Evolutionary conservation across 2,113 vertebrate genomes (phyloP).

Genomic region (Sapayoa aenigma): DNA sequence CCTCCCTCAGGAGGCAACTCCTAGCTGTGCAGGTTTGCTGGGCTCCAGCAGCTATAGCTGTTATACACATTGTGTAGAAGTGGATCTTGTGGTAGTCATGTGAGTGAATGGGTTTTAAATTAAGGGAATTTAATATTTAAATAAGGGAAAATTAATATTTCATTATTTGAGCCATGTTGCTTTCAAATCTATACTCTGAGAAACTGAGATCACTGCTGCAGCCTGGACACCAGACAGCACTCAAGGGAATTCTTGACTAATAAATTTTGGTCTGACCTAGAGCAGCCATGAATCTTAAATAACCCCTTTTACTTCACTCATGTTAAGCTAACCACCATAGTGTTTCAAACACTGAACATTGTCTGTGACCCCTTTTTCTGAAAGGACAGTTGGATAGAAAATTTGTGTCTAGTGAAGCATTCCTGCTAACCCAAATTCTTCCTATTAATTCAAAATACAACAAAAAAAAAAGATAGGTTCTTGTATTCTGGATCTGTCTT

Average conservation of each 20-base stretch:
- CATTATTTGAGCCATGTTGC: background rate
- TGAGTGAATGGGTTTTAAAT: background rate
- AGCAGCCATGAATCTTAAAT: slow-evolving; percentile 6
- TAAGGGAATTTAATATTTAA: background rate
- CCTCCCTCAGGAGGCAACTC: background rate
- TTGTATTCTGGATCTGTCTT: background rate
- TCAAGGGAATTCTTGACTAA: slow-evolving; percentile 12
- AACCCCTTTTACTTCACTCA: background rate
- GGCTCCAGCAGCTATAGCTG: background rate
- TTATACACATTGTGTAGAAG: background rate
- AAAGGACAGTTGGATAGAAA: background rate
- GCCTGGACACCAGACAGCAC: background rate
- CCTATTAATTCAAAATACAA: background rate
- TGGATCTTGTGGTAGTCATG: background rate
- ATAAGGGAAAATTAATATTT: background rate
- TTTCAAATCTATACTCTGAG: background rate
- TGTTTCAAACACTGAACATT: background rate
- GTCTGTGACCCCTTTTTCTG: background rate
- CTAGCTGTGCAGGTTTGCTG: background rate
- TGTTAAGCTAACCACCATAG: background rate
- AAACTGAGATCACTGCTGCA: slow-evolving; percentile 23
- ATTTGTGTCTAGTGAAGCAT: background rate
- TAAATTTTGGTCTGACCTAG: slow-evolving; percentile 20
- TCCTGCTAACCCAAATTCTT: background rate
- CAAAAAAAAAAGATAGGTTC: background rate